phyloP scores from a whole-genome alignment of 2,797 vertebrate genomes.

The Borostomias antarcticus region DNA sequence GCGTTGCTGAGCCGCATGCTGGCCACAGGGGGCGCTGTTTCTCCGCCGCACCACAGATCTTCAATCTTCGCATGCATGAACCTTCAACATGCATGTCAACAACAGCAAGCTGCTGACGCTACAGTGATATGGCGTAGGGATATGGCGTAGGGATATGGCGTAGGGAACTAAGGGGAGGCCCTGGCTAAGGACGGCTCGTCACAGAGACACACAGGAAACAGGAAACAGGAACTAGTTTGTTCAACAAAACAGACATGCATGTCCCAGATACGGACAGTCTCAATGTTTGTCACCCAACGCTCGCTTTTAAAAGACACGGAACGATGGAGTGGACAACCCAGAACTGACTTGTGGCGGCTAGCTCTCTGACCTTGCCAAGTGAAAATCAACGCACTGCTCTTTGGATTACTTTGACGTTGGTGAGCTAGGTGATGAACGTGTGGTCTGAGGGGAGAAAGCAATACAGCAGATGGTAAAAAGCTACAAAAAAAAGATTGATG shows the following conservation, averaged over 20 bases:
- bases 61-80: constrained; percentile 48
- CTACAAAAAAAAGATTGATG: constrained; percentile 32
- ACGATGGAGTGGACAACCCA: constrained; percentile 29
- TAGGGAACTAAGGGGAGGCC: constrained; percentile 20
- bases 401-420: constrained; percentile 64
- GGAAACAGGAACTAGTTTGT: neutral
- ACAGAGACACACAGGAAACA: neutral
- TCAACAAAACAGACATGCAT: neutral
- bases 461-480: constrained; percentile 26
- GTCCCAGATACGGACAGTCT: neutral
- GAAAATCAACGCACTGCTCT: constrained; percentile 49
- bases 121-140: too few species aligned
- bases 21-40: constrained; percentile 35
- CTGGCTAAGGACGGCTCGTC: neutral
- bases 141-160: constrained; percentile 16
- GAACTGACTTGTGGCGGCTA: constrained; percentile 21
- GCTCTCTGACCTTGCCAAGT: constrained; percentile 30
- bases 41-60: constrained; percentile 44
- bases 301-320: constrained; percentile 9
- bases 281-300: neutral
- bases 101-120: constrained; percentile 45
- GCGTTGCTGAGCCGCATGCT: constrained; percentile 32
- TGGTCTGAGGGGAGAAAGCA: constrained; percentile 31
- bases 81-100: constrained; percentile 56
- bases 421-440: constrained; percentile 47